Evolutionary conservation across 1,140 invertebrate genomes (phyloP).

Genomic region (Drosophila ananassae): DNA sequence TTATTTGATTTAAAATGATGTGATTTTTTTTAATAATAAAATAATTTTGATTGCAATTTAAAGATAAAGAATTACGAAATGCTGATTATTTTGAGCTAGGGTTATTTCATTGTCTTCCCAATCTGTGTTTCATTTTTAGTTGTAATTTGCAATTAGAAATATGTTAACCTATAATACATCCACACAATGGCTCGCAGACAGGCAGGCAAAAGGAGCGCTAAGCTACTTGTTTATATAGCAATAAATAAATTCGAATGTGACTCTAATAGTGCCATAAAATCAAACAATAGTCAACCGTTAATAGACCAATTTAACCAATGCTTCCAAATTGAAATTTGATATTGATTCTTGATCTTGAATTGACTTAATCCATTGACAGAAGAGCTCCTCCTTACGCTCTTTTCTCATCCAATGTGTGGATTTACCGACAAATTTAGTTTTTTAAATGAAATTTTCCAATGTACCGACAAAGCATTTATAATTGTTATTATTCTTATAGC

Average conservation of each 20-base stretch:
- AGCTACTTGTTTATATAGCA: slow-evolving; percentile 12
- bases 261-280: slow-evolving; percentile 74
- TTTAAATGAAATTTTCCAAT: slow-evolving; percentile 71
- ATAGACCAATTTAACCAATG: slow-evolving; percentile 3
- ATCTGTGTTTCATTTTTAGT: slow-evolving; percentile 72
- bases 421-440: slow-evolving; percentile 64
- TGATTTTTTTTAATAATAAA: slow-evolving; percentile 68
- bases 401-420: slow-evolving; percentile 43
- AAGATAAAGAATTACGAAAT: slow-evolving; percentile 21
- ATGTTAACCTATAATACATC: slow-evolving; percentile 35
- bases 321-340: slow-evolving; percentile 4
- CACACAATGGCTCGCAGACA: slow-evolving; percentile 42
- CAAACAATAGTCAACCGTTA: slow-evolving; percentile 61
- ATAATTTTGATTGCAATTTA: slow-evolving; percentile 27
- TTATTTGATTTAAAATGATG: slow-evolving; percentile 63
- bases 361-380: slow-evolving; percentile 8
- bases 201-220: slow-evolving; percentile 6
- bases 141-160: slow-evolving; percentile 70
- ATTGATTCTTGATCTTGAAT: too few relatives aligned
- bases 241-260: slow-evolving; percentile 61
- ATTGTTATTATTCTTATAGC: slow-evolving; percentile 75
- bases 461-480: slow-evolving; percentile 82
- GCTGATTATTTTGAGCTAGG: slow-evolving; percentile 31
- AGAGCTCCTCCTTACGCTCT: slow-evolving; percentile 1
- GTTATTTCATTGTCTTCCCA: slow-evolving; percentile 72